These are phyloP conservation scores for Drosophila pegasa DNA, from an alignment of 2,888 invertebrate genomes.

Conservation along the genomic window DNA sequence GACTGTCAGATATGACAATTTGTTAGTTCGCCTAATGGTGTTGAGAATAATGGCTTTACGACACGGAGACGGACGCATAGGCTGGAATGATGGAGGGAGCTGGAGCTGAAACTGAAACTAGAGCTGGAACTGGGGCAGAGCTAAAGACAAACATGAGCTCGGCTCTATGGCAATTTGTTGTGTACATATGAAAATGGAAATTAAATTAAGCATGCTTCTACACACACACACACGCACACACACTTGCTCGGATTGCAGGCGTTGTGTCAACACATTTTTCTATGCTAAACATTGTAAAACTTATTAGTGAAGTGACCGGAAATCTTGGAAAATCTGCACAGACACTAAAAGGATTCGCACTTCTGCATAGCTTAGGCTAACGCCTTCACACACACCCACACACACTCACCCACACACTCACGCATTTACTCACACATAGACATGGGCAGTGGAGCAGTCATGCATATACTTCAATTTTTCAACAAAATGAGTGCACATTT, in stretches of 20 bases:
- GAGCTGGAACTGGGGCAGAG: conserved; percentile 23
- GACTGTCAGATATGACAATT: background rate
- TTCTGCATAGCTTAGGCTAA: conserved; percentile 44
- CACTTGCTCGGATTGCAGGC: conserved; percentile 21
- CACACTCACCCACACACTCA: conserved; percentile 22
- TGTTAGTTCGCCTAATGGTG: conserved; percentile 2
- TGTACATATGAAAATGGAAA: conserved; percentile 60
- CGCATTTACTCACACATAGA: conserved; percentile 3
- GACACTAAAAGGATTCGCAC: conserved; percentile 64
- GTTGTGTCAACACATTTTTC: conserved; percentile 64
- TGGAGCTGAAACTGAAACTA: background rate
- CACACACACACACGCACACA: conserved; percentile 4
- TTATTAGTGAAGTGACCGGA: conserved; percentile 80
- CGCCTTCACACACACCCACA: conserved; percentile 24
- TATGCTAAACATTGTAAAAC: conserved; percentile 71
- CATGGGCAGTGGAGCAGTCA: conserved; percentile 64
- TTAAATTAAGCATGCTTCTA: conserved; percentile 66
- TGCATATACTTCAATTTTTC: conserved; percentile 79
- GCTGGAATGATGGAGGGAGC: conserved; percentile 19
- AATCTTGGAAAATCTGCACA: conserved; percentile 73
- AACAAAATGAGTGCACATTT: conserved; percentile 79
- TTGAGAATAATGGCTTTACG: conserved; percentile 6
- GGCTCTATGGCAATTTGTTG: conserved; percentile 60
- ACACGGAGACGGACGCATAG: background rate
- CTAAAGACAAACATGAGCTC: conserved; percentile 51